phyloP scores from a whole-genome alignment of 2,113 vertebrate genomes.

The Poeciliopsis prolifica region DNA sequence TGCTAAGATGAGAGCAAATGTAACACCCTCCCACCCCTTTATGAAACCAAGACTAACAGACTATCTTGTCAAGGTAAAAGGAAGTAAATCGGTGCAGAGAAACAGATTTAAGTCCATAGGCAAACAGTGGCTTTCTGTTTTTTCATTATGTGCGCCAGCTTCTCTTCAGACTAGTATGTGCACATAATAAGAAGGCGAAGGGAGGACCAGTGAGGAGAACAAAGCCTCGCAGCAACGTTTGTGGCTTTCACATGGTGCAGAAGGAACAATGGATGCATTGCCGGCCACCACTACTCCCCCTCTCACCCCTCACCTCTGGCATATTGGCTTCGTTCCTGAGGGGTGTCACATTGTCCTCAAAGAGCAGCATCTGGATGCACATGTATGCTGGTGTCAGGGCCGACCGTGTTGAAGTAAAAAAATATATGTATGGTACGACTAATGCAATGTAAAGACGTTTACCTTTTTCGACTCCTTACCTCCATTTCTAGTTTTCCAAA shows the following conservation, averaged over 20 bases:
- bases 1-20: constrained; percentile 7
- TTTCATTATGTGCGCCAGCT: constrained; percentile 40
- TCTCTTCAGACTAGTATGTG: constrained; percentile 32
- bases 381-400: constrained; percentile 18
- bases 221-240: constrained; percentile 55
- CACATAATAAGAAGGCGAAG: constrained; percentile 26
- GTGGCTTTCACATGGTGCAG: constrained; percentile 58
- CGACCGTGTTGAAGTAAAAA: constrained; percentile 37
- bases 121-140: constrained; percentile 41
- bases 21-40: neutral
- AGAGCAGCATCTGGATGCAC: constrained; percentile 39
- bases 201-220: constrained; percentile 39
- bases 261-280: constrained; percentile 64
- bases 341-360: constrained; percentile 45
- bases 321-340: constrained; percentile 16
- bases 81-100: constrained; percentile 19
- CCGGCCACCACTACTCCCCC: constrained; percentile 27
- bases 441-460: constrained; percentile 18
- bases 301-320: neutral
- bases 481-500: constrained; percentile 19
- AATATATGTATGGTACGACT: neutral
- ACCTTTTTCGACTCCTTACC: constrained; percentile 11
- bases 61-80: constrained; percentile 2
- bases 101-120: constrained; percentile 34
- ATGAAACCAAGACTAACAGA: constrained; percentile 6